Evolutionary conservation across 2,888 invertebrate genomes (phyloP), one percentile per base, ranked within the genome.

Genomic region (Chirona hameri): DNA sequence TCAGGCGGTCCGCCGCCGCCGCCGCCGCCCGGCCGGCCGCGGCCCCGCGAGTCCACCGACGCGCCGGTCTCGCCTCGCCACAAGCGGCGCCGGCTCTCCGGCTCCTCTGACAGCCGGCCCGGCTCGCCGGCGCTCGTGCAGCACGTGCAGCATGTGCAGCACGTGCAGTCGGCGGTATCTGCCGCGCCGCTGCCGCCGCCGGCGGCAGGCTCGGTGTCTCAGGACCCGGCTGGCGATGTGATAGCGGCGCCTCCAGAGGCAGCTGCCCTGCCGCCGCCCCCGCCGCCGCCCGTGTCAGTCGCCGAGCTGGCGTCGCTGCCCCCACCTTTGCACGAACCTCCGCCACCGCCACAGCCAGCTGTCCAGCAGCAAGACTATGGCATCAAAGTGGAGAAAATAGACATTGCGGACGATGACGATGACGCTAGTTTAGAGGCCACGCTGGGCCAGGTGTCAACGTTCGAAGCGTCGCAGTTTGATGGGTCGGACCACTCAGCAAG

Each of bases 381-480:
- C 15, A 79, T 79, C 48, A 79, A 79, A 29, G 79, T 79, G 48
- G 79, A 79, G 52, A 79, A 79, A 29, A n/a, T 79, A n/a, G 79
- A 79, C 48, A n/a, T 79, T n/a, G 52, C 48, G 48, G 46, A 46
- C 46, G 29, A 27, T 46, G 79, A 79, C 48, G 79, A 46, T 39
- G 72, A 79, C 48, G 52, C 4, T 24, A 79, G 79, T 24, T 27
- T 79, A 7, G 79, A 79, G 27, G 79, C 79, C 39, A 52, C 79
- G 52, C 52, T 79, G 27, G 52, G 52, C 27, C n/a, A n/a, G 48
- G 79, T 52, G 52, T 79, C 79, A 46, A n/a, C 29, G 79, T 79
- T 79, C 12, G 79, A 79, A 52, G 48, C 79, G 52, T 27, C 27
- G 5, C 79, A 48, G 79, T 79, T 79, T 15, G 79, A 79, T 18